Conservation (phyloP, 1,140 invertebrate genomes). For the Rhyzopertha dominica region DNA sequence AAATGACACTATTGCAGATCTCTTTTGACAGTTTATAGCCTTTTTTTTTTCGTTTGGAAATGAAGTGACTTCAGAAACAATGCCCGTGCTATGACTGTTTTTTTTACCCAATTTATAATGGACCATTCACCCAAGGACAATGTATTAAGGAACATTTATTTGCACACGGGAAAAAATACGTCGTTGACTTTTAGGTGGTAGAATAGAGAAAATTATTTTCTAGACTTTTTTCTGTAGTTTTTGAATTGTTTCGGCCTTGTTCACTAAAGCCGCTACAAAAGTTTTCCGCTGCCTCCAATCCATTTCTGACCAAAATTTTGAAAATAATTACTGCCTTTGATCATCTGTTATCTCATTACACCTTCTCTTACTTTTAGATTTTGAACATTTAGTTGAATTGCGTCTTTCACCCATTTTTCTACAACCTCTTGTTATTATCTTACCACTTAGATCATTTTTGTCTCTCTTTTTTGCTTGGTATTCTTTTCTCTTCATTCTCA, state of each 20-base stretch:
- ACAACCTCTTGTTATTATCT: too few relatives aligned
- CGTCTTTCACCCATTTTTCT: too few relatives aligned
- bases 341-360: slow-evolving; percentile 6
- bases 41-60: slow-evolving; percentile 1
- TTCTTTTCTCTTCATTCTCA: too few relatives aligned
- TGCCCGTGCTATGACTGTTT: background rate
- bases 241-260: background rate
- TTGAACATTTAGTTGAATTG: too few relatives aligned
- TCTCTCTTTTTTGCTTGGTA: too few relatives aligned
- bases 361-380: too few relatives aligned
- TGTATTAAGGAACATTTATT: slow-evolving; percentile 13
- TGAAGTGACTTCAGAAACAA: background rate
- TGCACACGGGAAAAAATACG: slow-evolving; percentile 7
- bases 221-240: slow-evolving; percentile 1
- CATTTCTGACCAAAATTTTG: slow-evolving; percentile 10
- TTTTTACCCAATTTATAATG: slow-evolving; percentile 6
- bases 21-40: background rate
- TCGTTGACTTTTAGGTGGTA: slow-evolving; percentile 11
- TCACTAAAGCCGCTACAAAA: slow-evolving; percentile 11
- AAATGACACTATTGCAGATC: background rate
- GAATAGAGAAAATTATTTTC: background rate
- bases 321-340: slow-evolving; percentile 10
- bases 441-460: too few relatives aligned
- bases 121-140: slow-evolving; percentile 12
- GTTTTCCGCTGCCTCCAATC: slow-evolving; percentile 10